These are phyloP conservation scores for Heliconius cydno DNA, from an alignment of 2,888 invertebrate genomes.

Conservation along the genomic window DNA sequence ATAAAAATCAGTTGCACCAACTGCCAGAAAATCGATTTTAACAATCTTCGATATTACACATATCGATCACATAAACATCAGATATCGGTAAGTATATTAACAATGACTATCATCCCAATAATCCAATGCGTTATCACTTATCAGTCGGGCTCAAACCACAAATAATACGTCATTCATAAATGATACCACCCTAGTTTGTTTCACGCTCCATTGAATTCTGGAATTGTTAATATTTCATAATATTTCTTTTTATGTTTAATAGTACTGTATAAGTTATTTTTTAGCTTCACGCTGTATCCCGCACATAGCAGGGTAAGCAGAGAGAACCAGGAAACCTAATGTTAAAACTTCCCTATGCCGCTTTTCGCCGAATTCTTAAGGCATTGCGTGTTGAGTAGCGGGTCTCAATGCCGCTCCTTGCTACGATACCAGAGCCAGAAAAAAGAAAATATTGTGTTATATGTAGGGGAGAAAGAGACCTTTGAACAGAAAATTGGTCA, in stretches of 20 bases:
- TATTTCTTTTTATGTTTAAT: not conserved
- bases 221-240: conserved; percentile 4
- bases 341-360: no score
- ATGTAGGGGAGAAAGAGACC: no score
- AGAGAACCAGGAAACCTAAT: no score
- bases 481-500: no score
- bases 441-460: no score
- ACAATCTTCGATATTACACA: conserved; percentile 12
- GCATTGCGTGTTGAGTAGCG: no score
- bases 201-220: conserved; percentile 29
- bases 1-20: not conserved
- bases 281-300: no score
- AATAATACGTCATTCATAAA: conserved; percentile 61
- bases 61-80: conserved; percentile 28
- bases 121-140: conserved; percentile 56
- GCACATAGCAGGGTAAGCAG: no score
- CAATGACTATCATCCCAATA: conserved; percentile 63
- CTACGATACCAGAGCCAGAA: no score
- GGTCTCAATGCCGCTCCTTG: no score
- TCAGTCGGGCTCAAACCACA: conserved; percentile 49
- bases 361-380: no score
- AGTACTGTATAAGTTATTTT: not conserved
- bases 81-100: conserved; percentile 40
- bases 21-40: conserved; percentile 17
- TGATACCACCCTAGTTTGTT: conserved; percentile 33